Evolutionary conservation across 2,888 invertebrate genomes (phyloP), one percentile per base, ranked within the genome.

Genomic region (Agonopterix arenella): DNA sequence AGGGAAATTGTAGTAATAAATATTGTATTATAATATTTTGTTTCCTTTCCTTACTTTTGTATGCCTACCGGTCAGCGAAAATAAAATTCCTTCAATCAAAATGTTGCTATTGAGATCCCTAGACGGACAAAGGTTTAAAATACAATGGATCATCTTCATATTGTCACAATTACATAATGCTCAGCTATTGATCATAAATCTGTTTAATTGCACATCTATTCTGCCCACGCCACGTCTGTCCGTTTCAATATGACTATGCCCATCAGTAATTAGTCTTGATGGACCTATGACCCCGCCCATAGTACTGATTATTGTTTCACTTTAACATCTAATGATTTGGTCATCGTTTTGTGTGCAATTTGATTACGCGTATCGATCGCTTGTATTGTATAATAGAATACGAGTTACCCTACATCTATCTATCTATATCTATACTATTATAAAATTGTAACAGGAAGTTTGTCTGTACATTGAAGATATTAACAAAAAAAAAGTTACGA

Each of bases 151-250:
- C 18, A 18, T 9, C 40, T 46, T n/a, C 8, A 11, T 38, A 49
- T 45, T 51, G 51, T 37, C 45, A 38, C 45, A 47, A 42, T 54
- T 52, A 42, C 50, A 47, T 51, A 52, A 52, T 47, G 16, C 36
- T 56, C 46, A 50, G 46, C 48, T 42, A 55, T 52, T 37, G 11
- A 4, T 49, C 37, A 55, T 58, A 52, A 53, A 56, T 56, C 44
- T 47, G 36, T 53, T 53, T 56, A 56, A 61, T 61, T 58, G 56
- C 44, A 46, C 40, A 51, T 54, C 48, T 61, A 54, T 57, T 59
- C 55, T 10, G 45, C 58, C 55, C 52, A 57, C 57, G 48, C 36
- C 36, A 37, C 36, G 45, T 47, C 47, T 16, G 50, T 47, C 45
- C 11, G 45, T 52, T 46, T 46, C 38, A 38, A 37, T 28, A 11